These are phyloP conservation scores for Falco rusticolus DNA, from an alignment of 2,797 vertebrate species.

Conservation along the genomic window DNA sequence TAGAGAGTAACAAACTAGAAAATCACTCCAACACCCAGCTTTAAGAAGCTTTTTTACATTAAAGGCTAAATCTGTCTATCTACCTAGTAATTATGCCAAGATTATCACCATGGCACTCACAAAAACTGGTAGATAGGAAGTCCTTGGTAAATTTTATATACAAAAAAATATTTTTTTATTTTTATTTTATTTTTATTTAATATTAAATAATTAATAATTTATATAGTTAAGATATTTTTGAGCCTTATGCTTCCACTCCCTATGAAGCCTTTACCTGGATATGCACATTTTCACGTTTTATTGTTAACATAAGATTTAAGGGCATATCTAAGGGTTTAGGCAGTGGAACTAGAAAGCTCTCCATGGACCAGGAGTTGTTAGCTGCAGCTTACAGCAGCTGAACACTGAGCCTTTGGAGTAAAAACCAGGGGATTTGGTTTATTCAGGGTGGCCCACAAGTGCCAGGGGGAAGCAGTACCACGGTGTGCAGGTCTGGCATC, in stretches of 20 bases:
- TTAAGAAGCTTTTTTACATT: background rate
- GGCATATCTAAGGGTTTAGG: background rate
- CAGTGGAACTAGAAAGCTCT: background rate
- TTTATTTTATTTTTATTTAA: no score
- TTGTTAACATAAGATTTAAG: slow-evolving; percentile 10
- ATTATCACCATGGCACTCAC: background rate
- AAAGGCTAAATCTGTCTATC: background rate
- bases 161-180: background rate
- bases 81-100: background rate
- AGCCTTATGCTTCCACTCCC: background rate
- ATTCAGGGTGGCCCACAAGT: background rate
- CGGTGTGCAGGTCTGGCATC: background rate
- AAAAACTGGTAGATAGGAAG: background rate
- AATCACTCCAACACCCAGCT: background rate
- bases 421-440: background rate
- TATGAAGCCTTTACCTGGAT: background rate
- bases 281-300: background rate
- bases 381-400: background rate
- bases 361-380: background rate
- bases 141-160: background rate
- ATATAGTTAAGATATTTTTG: background rate
- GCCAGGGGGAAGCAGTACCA: rapidly evolving
- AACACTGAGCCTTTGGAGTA: background rate
- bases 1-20: background rate
- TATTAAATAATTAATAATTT: background rate